Percentiles rank a stretch among this genome's conserved stretches.
Conservation (phyloP, 30 jellyfish, hydroid and myxozoan genomes). For the Cassiopea xamachana region DNA sequence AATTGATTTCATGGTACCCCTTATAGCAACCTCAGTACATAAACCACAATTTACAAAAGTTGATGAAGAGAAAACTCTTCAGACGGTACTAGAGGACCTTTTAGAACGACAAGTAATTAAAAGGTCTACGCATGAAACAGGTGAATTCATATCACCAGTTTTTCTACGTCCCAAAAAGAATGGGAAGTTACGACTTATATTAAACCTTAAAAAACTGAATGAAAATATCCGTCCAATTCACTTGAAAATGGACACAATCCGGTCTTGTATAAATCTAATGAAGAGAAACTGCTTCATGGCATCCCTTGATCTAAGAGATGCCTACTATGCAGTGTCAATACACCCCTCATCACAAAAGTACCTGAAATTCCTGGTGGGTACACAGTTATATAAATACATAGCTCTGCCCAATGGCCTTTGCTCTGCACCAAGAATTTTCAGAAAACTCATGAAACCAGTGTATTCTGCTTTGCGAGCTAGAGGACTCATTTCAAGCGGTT, state of each 20-base stretch:
- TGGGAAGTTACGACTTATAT: neutral
- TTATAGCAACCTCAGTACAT: neutral
- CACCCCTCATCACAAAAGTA: neutral
- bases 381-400: neutral
- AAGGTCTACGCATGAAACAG: neutral
- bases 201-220: neutral
- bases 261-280: too few species aligned
- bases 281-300: neutral
- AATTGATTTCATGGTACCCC: neutral
- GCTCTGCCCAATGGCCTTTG: neutral
- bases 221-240: neutral
- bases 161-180: neutral
- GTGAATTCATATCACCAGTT: neutral
- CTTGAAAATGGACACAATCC: neutral
- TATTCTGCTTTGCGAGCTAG: neutral
- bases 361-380: neutral
- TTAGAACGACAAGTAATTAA: neutral
- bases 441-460: neutral
- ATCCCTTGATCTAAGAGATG: neutral
- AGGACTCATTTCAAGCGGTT: neutral
- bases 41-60: neutral
- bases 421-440: neutral
- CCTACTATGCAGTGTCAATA: neutral
- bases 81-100: neutral
- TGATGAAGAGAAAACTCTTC: neutral